These are phyloP conservation scores for Sebastes schlegelii DNA, from an alignment of 2,113 vertebrate species.

Conservation along the genomic window DNA sequence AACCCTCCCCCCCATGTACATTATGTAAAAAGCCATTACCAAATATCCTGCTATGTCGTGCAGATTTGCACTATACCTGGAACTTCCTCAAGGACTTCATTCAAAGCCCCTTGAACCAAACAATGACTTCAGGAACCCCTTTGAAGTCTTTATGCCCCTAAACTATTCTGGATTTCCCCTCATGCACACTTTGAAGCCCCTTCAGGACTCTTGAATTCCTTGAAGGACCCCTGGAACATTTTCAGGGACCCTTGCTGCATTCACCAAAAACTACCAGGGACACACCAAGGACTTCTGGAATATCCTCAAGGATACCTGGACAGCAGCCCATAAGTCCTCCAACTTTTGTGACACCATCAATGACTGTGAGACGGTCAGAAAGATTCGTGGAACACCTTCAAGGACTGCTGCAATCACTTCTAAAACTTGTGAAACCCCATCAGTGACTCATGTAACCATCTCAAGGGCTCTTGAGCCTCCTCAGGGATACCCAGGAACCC, in stretches of 20 bases:
- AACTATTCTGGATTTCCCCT: no score
- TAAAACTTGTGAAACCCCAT: neutral
- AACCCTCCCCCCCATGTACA: no score
- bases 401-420: neutral
- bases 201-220: neutral
- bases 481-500: neutral
- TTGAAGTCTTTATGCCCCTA: no score
- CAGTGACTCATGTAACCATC: neutral
- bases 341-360: no score
- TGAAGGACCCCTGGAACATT: neutral
- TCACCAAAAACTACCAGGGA: neutral
- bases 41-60: no score
- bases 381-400: no score
- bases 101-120: neutral
- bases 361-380: no score
- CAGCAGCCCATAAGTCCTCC: neutral
- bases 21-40: no score
- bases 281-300: neutral
- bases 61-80: no score
- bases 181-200: no score
- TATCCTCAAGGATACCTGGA: neutral
- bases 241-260: neutral
- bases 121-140: no score
- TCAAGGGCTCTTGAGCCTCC: neutral
- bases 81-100: neutral